These are phyloP conservation scores for Diplogasteroides magnus DNA, from an alignment of 1,140 invertebrate species.

Conservation along the genomic window DNA sequence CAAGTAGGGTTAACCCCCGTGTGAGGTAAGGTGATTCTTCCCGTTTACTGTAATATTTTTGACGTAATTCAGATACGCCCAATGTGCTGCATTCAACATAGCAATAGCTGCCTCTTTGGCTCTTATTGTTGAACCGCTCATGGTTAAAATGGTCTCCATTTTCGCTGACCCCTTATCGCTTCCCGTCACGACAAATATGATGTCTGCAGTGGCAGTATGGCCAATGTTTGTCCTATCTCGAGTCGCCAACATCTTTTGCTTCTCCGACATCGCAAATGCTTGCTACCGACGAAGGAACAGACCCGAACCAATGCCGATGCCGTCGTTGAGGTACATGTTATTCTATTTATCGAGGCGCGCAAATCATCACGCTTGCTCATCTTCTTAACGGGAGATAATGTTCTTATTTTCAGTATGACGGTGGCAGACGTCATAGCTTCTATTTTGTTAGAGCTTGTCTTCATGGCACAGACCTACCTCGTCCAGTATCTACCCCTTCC, in stretches of 20 bases:
- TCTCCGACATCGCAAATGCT: conserved; percentile 41
- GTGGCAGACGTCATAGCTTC: conserved; percentile 44
- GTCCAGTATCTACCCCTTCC: conserved; percentile 40
- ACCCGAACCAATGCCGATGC: background rate
- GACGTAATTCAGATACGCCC: background rate
- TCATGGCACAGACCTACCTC: conserved; percentile 38
- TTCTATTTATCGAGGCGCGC: conserved; percentile 15
- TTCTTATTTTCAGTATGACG: conserved; percentile 32
- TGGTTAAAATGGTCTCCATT: background rate
- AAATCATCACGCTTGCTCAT: conserved; percentile 12
- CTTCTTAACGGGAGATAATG: conserved; percentile 6
- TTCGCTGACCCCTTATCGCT: background rate
- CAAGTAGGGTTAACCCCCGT: no score
- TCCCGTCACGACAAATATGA: background rate
- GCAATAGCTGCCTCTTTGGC: background rate
- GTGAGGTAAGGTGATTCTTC: no score
- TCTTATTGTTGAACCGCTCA: background rate
- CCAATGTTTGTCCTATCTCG: conserved; percentile 42
- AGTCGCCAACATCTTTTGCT: conserved; percentile 40
- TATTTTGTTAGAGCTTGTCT: conserved; percentile 42
- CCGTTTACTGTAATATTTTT: no score
- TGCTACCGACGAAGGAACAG: conserved; percentile 14
- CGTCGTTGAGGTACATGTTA: background rate
- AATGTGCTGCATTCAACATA: background rate
- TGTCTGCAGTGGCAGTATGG: background rate